A percentile compares a stretch with the other conserved stretches of the same genome.
These are phyloP conservation scores for Tricholauxania praeusta DNA, from an alignment of 2,888 invertebrate genomes.

Conservation along the genomic window DNA sequence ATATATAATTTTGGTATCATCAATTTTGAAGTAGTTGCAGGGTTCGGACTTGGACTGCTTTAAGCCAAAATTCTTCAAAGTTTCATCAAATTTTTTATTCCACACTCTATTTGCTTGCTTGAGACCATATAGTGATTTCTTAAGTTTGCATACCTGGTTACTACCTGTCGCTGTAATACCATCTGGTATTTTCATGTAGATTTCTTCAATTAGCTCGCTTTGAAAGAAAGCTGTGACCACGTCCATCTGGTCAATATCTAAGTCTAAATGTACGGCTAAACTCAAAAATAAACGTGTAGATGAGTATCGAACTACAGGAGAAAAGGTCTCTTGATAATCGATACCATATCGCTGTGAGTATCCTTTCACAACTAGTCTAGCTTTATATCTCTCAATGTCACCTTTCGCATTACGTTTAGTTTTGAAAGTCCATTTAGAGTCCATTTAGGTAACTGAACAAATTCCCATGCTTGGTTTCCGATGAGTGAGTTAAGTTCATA, in stretches of 20 bases:
- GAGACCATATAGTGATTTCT: constrained; percentile 19
- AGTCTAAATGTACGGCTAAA: not conserved
- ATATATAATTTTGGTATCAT: no score
- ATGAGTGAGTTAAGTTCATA: no score
- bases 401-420: no score
- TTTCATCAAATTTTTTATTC: constrained; percentile 10
- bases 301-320: constrained; percentile 13
- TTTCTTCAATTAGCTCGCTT: constrained; percentile 14
- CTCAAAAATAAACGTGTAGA: constrained; percentile 6
- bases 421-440: no score
- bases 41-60: no score
- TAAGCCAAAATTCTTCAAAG: no score
- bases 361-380: no score
- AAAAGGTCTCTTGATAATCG: not conserved
- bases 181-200: constrained; percentile 22
- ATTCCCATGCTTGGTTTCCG: no score
- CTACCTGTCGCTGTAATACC: not conserved
- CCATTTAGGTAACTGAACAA: no score
- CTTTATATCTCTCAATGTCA: no score
- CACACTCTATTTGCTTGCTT: constrained; percentile 10
- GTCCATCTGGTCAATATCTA: not conserved
- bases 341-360: not conserved
- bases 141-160: constrained; percentile 2
- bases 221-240: constrained; percentile 24
- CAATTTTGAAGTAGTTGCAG: no score